These are phyloP conservation scores for Lithophane ornitopus DNA, from an alignment of 2,888 invertebrate species.

Conservation along the genomic window DNA sequence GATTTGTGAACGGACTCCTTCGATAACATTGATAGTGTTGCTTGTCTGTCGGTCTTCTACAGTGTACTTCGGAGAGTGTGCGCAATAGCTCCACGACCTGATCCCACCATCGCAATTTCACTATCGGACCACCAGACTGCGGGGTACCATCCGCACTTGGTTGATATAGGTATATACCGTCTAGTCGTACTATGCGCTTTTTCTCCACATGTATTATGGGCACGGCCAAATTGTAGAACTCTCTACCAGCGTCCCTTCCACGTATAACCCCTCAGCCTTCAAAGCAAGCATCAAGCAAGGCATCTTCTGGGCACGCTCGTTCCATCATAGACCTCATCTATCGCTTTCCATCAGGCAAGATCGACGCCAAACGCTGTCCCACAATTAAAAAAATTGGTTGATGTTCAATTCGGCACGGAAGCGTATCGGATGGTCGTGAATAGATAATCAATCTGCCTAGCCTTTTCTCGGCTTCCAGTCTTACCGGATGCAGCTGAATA, in stretches of 20 bases:
- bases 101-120: not conserved
- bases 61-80: not conserved
- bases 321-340: no score
- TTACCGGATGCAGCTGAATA: no score
- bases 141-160: not conserved
- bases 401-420: not conserved
- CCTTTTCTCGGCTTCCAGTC: no score
- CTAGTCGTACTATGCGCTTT: not conserved
- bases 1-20: not conserved
- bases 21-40: not conserved
- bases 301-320: no score
- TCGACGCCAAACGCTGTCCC: no score
- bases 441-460: no score
- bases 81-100: not conserved
- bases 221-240: no score
- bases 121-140: not conserved
- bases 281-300: no score
- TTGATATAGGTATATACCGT: not conserved
- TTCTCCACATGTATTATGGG: no score
- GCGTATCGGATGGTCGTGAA: not conserved
- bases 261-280: no score
- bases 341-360: no score
- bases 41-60: not conserved
- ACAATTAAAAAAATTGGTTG: not conserved
- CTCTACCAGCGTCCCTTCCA: no score